Conservation (phyloP, 2,888 invertebrate genomes). For the Alcis repandata region DNA sequence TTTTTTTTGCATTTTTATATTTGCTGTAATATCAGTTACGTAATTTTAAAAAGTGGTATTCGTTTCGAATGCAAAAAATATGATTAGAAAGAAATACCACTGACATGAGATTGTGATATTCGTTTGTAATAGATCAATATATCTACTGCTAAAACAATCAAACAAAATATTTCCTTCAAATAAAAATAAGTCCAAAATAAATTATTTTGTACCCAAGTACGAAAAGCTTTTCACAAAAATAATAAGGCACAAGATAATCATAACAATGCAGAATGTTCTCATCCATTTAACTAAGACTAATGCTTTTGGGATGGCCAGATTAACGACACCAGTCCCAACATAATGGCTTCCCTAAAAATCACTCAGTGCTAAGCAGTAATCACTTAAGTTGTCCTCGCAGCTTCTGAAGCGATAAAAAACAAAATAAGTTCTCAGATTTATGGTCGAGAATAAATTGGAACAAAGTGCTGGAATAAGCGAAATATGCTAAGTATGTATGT, state of each 20-base stretch:
- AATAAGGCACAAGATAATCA: not conserved
- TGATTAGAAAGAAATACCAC: too few relatives aligned
- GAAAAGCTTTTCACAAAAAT: slow-evolving; percentile 3
- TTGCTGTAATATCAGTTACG: too few relatives aligned
- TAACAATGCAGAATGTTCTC: slow-evolving; percentile 10
- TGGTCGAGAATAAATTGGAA: slow-evolving; percentile 27
- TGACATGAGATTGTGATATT: too few relatives aligned
- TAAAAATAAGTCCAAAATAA: too few relatives aligned
- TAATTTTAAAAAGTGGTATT: too few relatives aligned
- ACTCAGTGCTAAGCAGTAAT: slow-evolving; percentile 32
- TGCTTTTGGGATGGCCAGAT: slow-evolving; percentile 21
- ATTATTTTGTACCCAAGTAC: too few relatives aligned
- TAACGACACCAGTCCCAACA: slow-evolving; percentile 18
- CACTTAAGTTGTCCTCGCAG: slow-evolving; percentile 31
- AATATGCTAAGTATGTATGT: not conserved
- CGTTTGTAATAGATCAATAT: too few relatives aligned
- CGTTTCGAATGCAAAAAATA: too few relatives aligned
- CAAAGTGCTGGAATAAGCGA: slow-evolving; percentile 10
- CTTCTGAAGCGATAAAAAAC: slow-evolving; percentile 22
- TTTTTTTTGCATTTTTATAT: too few relatives aligned
- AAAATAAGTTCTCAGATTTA: slow-evolving; percentile 29
- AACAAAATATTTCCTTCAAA: too few relatives aligned
- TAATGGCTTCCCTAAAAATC: slow-evolving; percentile 32
- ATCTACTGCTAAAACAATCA: too few relatives aligned
- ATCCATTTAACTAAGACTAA: slow-evolving; percentile 25